These are phyloP conservation scores for Anguilla japonica DNA, from an alignment of 2,113 vertebrate species.

Conservation along the genomic window DNA sequence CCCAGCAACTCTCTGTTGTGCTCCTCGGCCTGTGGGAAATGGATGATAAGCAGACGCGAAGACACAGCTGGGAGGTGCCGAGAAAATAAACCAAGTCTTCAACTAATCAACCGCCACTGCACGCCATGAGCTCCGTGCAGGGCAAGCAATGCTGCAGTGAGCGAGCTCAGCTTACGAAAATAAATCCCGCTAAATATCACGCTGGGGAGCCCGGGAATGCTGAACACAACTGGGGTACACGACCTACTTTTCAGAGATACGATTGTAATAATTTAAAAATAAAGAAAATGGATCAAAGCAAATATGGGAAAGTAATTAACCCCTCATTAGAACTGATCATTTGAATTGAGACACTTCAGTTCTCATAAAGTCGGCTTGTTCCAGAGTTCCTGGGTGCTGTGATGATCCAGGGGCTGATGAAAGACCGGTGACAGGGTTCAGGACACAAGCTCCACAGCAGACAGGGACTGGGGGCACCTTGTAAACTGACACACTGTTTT, in stretches of 20 bases:
- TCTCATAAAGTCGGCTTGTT: neutral
- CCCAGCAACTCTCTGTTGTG: neutral
- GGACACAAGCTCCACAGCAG: neutral
- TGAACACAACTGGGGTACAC: neutral
- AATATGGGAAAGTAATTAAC: neutral
- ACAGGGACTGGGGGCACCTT: neutral
- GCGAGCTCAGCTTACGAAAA: constrained; percentile 14
- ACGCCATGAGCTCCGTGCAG: neutral
- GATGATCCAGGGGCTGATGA: neutral
- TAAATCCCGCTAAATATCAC: constrained; percentile 9
- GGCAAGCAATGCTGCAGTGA: neutral
- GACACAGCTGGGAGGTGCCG: neutral
- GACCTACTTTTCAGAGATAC: neutral
- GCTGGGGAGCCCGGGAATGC: neutral
- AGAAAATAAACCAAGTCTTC: neutral
- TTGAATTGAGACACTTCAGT: neutral
- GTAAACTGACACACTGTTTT: neutral
- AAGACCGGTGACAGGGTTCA: neutral
- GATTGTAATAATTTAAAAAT: neutral
- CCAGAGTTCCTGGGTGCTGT: neutral
- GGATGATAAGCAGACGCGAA: neutral
- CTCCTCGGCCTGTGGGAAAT: neutral
- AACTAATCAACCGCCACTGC: neutral
- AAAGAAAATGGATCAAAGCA: neutral
- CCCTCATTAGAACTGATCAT: neutral